phyloP scores from a whole-genome alignment of 2,113 vertebrate species.

The Platycercus adscitus region DNA sequence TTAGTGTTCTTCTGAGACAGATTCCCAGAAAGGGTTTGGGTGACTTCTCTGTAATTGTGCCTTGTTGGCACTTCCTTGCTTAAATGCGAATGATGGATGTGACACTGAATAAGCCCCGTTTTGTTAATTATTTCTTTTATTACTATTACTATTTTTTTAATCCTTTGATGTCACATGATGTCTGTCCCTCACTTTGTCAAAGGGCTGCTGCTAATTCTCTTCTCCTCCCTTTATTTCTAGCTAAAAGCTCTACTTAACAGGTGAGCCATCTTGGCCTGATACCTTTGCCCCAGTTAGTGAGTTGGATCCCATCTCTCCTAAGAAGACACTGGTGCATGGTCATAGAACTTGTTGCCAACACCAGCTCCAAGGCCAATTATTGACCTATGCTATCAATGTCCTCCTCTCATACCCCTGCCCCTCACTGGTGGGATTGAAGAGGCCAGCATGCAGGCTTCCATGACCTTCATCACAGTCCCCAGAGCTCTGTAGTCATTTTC shows the following conservation, averaged over 20 bases:
- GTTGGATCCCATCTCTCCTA: background rate
- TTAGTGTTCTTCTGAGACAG: background rate
- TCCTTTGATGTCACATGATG: background rate
- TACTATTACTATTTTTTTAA: background rate
- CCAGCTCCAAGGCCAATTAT: background rate
- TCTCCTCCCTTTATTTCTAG: background rate
- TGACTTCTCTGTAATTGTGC: background rate
- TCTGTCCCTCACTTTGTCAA: background rate
- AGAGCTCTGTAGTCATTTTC: background rate
- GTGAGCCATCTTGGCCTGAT: background rate
- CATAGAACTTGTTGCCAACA: background rate
- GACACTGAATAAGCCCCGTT: background rate
- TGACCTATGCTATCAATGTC: background rate
- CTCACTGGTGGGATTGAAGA: background rate
- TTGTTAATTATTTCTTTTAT: background rate
- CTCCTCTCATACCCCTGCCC: background rate
- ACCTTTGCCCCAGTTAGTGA: background rate
- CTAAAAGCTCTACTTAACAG: background rate
- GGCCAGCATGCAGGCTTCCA: fast-evolving
- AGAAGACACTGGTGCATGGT: background rate
- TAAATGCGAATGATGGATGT: background rate
- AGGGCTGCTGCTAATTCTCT: background rate
- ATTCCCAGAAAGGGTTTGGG: background rate
- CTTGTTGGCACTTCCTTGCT: background rate
- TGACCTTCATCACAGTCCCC: background rate